Evolutionary conservation across 64 coral and sea anemone species (phyloP).

Genomic region (Cladopsammia gracilis): DNA sequence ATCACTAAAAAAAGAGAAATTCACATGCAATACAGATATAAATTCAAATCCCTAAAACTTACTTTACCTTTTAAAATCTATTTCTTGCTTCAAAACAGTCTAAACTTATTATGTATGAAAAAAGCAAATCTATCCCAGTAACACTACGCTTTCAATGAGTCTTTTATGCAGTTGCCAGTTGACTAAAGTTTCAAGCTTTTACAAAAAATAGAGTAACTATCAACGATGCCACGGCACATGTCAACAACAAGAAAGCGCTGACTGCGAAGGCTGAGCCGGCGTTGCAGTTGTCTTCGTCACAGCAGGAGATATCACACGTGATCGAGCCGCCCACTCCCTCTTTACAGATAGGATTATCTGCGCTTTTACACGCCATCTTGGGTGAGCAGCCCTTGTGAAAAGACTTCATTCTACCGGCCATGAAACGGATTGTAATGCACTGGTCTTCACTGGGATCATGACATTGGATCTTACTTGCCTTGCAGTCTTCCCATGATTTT

Average conservation of each 20-base stretch:
- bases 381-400: neutral
- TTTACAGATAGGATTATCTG: neutral
- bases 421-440: neutral
- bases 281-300: constrained; percentile 11
- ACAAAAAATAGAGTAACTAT: neutral
- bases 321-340: neutral
- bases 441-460: neutral
- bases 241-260: neutral
- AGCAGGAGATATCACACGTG: constrained; percentile 14
- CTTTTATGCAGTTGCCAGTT: too few species aligned
- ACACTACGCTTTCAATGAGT: too few species aligned
- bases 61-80: too few species aligned
- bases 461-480: neutral
- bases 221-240: neutral
- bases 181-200: neutral
- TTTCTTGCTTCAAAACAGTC: too few species aligned
- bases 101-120: too few species aligned
- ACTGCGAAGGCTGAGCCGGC: neutral
- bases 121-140: too few species aligned
- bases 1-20: too few species aligned
- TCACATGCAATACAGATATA: too few species aligned
- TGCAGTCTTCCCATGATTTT: neutral
- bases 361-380: neutral
- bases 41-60: too few species aligned
- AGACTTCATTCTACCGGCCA: neutral